These are phyloP conservation scores for Petrocephalus microphthalmus DNA, from an alignment of 2,113 vertebrate genomes.

Conservation along the genomic window DNA sequence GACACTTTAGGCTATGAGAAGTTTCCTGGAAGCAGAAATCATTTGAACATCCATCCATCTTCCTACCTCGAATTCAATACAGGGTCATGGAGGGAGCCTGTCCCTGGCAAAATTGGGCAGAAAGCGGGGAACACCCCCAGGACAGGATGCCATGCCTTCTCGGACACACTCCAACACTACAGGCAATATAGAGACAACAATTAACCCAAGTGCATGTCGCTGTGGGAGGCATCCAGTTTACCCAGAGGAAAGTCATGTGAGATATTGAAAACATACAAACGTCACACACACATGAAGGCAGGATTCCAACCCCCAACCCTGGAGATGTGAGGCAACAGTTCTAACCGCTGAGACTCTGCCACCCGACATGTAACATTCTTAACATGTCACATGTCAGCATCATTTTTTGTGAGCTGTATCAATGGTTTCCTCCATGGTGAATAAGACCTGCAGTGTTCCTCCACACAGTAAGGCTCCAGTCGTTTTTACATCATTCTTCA, in stretches of 20 bases:
- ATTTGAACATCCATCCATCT: neutral
- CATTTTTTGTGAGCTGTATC: neutral
- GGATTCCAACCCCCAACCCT: neutral
- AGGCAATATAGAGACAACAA: neutral
- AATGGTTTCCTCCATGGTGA: neutral
- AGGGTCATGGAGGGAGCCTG: neutral
- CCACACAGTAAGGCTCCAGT: neutral
- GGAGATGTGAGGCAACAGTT: neutral
- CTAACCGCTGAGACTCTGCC: neutral
- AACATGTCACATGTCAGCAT: neutral
- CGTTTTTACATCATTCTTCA: neutral
- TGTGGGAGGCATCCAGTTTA: neutral
- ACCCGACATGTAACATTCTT: neutral
- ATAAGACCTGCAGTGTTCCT: neutral
- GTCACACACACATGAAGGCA: neutral
- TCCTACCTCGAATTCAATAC: neutral
- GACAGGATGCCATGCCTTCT: neutral
- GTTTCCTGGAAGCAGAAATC: neutral
- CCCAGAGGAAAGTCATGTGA: neutral
- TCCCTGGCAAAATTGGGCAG: neutral
- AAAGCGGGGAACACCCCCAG: neutral
- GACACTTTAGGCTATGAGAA: neutral
- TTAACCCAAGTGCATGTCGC: neutral
- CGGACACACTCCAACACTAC: neutral
- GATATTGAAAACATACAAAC: neutral